A percentile compares a stretch with the other conserved stretches of the same genome.
Evolutionary conservation across 2,797 vertebrate genomes (phyloP).

Genomic region (Meriones psammophilus): DNA sequence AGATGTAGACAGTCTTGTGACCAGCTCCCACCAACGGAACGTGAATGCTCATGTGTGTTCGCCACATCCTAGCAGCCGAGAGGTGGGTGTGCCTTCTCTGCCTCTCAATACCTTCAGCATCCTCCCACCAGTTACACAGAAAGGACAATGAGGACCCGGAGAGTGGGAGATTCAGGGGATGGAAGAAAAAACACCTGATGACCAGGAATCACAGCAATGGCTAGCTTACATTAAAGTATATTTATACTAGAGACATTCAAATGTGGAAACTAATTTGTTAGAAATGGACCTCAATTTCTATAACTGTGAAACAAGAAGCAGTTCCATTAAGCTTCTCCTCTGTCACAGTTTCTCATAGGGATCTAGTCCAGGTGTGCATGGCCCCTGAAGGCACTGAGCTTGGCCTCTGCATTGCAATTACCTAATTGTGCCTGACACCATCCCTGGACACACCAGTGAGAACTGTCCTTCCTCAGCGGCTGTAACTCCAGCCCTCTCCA

Average conservation of each 20-base stretch:
- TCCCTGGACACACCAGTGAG: background rate
- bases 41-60: background rate
- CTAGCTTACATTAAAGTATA: background rate
- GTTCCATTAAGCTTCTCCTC: background rate
- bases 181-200: background rate
- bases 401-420: background rate
- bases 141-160: background rate
- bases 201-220: background rate
- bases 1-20: background rate
- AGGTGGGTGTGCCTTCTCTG: background rate
- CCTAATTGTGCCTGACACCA: background rate
- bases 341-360: background rate
- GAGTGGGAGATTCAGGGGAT: background rate
- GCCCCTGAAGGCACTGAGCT: background rate
- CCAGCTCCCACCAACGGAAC: background rate
- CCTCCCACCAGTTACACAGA: background rate
- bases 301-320: background rate
- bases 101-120: background rate
- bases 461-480: background rate
- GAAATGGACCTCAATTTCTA: background rate
- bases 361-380: background rate
- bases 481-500: background rate
- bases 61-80: background rate
- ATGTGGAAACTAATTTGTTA: background rate
- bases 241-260: background rate